Evolutionary conservation across 2,888 invertebrate genomes (phyloP), one percentile per base, ranked within the genome.

Genomic region (Helleia helle): DNA sequence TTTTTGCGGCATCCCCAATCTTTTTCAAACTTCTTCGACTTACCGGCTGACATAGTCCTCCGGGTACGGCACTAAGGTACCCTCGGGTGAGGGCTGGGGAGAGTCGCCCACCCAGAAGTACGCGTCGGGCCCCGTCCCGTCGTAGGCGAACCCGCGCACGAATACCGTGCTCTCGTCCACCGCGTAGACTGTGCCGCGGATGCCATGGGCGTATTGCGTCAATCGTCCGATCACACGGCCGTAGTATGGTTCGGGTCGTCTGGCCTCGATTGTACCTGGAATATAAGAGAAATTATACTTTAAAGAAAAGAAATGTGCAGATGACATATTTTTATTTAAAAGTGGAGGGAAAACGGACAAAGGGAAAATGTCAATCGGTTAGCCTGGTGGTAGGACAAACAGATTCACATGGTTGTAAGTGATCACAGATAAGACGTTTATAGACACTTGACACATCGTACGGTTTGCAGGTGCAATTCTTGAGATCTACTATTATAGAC

Each of bases 81-180:
- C 96, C 38, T 92, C 91, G 12, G 94, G 94, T 52, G 91, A 91
- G 1, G 95, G 95, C 49, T 91, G 87, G 1, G 90, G 87, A 2
- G 91, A 90, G 59, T 92, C 93, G 8, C 95, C 95, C 44, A 94
- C 92, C 95, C 95, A 96, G 86, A 96, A 96, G 80, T 91, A 94
- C 1, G 95, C 94, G 65, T 93, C 94, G 46, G 95, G 94, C 5
- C 92, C 95, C 4, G 91, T 91, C 28, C 96, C 96, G 62, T 95
- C 95, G 67, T 96, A 96, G 30, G 90, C 91, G 74, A 96, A 96
- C 28, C 91, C 92, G 59, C 93, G 55, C 1, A 96, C 91, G 80
- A 92, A 95, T 46, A 96, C 87, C 11, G 95, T 96, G 62, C 87
- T 90, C 65, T 96, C 95, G 65, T 96, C 96, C 4, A 95, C 93